Evolutionary conservation across 2,888 invertebrate species (phyloP), one percentile per base, ranked within the genome.

Genomic region (Limulus polyphemus): DNA sequence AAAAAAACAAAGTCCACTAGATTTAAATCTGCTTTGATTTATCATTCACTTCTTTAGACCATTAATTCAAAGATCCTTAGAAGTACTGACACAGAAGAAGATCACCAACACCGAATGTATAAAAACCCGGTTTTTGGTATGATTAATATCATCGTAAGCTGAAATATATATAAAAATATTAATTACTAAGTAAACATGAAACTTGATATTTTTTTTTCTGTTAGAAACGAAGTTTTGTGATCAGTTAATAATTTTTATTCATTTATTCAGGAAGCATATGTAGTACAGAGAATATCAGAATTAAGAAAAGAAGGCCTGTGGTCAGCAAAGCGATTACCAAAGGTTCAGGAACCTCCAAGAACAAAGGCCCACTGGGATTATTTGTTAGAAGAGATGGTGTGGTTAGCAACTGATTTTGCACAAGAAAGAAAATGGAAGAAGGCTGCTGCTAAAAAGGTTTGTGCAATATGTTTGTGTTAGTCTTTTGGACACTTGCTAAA

Each of bases 401-500:
- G 99, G 99, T 81, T 99, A 69, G 91, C 95, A 50, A 89, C 92
- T 51, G 98, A 99, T 79, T 99, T 99, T 79, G 90, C 90, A 47
- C 91, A 94, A 76, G 99, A 99, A 78, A 83, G 97, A 67, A 95
- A 94, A 76, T 95, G 94, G 93, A 99, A 99, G 75, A 92, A 92
- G 76, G 88, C 90, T 64, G 90, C 92, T 9, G 93, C 95, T 1
- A 90, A 90, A 75, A 94, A 90, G 79, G 83, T 83, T 69, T 54
- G 13, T 54, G 16, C n/a, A 11, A 50, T 13, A 16, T 32, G 5
- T 7, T 5, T 32, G 32, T 32, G 32, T 3, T 32, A 32, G 32
- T 32, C 32, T 32, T 32, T 7, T 32, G 32, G 32, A 32, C 3
- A 7, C 7, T 32, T 32, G 7, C n/a, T n/a, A n/a, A n/a, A 75